A percentile compares a stretch with the other conserved stretches of the same genome.
Evolutionary conservation across 2,113 vertebrate species (phyloP).

Genomic region (Ceyx cyanopectus): DNA sequence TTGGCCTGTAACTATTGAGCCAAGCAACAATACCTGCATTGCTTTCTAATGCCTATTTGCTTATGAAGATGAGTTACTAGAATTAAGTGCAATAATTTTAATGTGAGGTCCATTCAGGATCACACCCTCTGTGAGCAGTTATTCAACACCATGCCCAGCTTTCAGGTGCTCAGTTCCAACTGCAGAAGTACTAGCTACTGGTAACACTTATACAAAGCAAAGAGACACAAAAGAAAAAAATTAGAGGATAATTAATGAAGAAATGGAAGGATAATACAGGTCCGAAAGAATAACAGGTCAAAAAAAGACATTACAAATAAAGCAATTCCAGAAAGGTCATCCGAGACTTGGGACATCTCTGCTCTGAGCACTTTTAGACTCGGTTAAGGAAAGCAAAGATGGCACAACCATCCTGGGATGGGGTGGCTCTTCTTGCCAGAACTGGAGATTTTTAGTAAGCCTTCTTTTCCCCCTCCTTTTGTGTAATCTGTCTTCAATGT

Average conservation of each 20-base stretch:
- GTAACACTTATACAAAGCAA: background rate
- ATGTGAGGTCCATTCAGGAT: background rate
- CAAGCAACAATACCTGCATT: background rate
- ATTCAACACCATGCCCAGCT: background rate
- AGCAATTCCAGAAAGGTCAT: background rate
- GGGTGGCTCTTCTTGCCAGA: background rate
- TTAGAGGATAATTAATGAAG: background rate
- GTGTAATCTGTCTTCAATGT: background rate
- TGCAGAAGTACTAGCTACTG: background rate
- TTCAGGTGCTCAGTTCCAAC: background rate
- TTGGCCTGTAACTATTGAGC: background rate
- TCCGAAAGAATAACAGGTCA: background rate
- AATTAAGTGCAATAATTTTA: background rate
- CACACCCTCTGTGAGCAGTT: background rate
- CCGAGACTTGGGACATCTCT: background rate
- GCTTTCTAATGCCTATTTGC: background rate
- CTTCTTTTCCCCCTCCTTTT: fast-evolving
- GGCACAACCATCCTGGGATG: background rate
- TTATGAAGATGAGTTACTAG: background rate
- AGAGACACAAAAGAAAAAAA: background rate
- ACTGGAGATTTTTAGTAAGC: background rate
- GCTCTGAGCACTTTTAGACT: background rate
- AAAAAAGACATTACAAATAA: background rate
- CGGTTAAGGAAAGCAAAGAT: background rate
- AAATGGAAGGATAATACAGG: background rate